Evolutionary conservation across 1,140 invertebrate species (phyloP).

Genomic region (Sinonovacula constricta): DNA sequence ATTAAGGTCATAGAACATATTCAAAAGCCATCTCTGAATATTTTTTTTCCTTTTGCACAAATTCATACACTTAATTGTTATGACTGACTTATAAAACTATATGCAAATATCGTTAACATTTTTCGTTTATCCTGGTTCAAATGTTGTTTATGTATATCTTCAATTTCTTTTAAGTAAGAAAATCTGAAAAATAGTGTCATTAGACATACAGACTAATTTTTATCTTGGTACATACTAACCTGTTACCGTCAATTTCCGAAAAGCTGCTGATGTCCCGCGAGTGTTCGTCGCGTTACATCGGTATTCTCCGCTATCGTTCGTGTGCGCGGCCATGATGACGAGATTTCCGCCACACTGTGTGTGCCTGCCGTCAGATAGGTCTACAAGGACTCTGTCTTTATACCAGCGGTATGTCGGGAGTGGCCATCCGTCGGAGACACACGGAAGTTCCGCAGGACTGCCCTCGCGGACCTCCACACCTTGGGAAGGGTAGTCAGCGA

Average conservation of each 20-base stretch:
- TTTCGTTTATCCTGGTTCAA: no score
- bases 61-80: no score
- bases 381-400: constrained; percentile 84
- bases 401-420: constrained; percentile 74
- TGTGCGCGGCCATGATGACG: constrained; percentile 92
- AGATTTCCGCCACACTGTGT: constrained; percentile 96
- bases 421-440: constrained; percentile 84
- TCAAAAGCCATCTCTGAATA: no score
- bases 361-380: constrained; percentile 82
- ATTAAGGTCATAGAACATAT: no score
- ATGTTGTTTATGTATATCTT: no score
- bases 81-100: no score
- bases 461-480: constrained; percentile 80
- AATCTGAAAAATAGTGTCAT: no score
- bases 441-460: constrained; percentile 84
- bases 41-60: no score
- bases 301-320: constrained; percentile 94
- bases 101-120: no score
- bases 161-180: no score
- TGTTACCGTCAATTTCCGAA: constrained; percentile 94
- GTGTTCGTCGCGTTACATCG: constrained; percentile 96
- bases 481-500: constrained; percentile 59
- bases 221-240: no score
- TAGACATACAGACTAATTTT: no score
- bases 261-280: constrained; percentile 93